These are phyloP conservation scores for Drosophila oshimai DNA, from an alignment of 1,140 invertebrate genomes.

Conservation along the genomic window DNA sequence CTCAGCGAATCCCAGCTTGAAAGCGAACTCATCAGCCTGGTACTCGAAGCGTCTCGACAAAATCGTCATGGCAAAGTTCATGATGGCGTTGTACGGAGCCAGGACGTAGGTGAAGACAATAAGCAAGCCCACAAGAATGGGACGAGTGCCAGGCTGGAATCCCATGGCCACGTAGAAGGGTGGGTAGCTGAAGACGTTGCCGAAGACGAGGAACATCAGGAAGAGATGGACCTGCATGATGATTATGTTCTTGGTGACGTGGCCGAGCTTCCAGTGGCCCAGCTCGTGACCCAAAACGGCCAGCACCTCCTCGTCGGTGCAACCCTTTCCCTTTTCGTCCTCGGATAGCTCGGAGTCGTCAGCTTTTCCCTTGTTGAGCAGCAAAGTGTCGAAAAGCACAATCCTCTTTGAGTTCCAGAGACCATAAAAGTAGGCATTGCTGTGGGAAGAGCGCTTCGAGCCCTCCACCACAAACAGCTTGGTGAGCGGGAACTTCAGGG, in stretches of 20 bases:
- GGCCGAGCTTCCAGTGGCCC: conserved; percentile 98
- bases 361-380: conserved; percentile 74
- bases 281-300: conserved; percentile 98
- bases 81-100: conserved; percentile 94
- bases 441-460: conserved; percentile 97
- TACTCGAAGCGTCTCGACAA: conserved; percentile 94
- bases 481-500: conserved; percentile 95
- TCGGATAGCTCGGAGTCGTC: conserved; percentile 82
- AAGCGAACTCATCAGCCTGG: conserved; percentile 98
- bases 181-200: conserved; percentile 91
- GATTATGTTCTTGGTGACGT: conserved; percentile 94
- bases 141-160: conserved; percentile 89
- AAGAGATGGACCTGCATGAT: conserved; percentile 90
- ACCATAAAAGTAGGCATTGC: conserved; percentile 99
- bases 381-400: conserved; percentile 98
- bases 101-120: conserved; percentile 96
- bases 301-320: conserved; percentile 95
- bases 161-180: conserved; percentile 93
- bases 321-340: conserved; percentile 87
- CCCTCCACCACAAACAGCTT: conserved; percentile 99
- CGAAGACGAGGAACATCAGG: conserved; percentile 94
- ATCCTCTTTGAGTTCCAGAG: conserved; percentile 98
- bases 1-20: conserved; percentile 88
- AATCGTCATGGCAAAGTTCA: conserved; percentile 88
- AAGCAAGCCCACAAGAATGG: conserved; percentile 95